These are phyloP conservation scores for Thereva unica DNA, from an alignment of 2,888 invertebrate species.

Conservation along the genomic window DNA sequence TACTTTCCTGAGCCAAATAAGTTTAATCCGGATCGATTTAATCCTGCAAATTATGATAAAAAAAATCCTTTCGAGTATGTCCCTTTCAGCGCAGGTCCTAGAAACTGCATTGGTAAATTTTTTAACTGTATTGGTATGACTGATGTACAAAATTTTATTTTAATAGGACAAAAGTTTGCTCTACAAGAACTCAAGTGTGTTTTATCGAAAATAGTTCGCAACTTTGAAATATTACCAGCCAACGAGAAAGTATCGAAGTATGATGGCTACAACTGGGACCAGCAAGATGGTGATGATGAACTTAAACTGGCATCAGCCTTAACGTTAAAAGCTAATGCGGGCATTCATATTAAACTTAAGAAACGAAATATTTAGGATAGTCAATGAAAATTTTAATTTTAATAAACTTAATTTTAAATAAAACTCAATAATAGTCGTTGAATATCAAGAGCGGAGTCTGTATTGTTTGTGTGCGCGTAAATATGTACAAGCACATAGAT, in stretches of 20 bases:
- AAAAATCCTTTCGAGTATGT: slow-evolving; percentile 62
- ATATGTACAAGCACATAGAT: no score
- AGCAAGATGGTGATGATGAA: background rate
- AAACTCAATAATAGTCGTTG: no score
- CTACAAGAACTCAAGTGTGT: slow-evolving; percentile 63
- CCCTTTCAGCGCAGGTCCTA: slow-evolving; percentile 68
- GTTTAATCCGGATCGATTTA: slow-evolving; percentile 62
- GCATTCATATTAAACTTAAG: slow-evolving; percentile 57
- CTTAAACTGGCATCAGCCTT: slow-evolving; percentile 56
- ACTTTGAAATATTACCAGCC: slow-evolving; percentile 57
- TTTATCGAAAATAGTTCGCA: slow-evolving; percentile 60
- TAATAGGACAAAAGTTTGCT: slow-evolving; percentile 59
- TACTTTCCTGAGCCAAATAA: slow-evolving; percentile 51
- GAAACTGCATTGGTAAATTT: slow-evolving; percentile 62
- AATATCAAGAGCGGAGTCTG: no score
- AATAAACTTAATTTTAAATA: no score
- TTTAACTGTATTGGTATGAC: no score
- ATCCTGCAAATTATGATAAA: slow-evolving; percentile 50
- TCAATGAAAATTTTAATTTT: no score
- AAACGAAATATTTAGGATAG: slow-evolving; percentile 45
- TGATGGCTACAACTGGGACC: background rate
- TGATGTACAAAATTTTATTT: background rate
- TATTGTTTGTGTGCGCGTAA: no score
- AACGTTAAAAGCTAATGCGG: slow-evolving; percentile 60
- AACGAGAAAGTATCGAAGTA: slow-evolving; percentile 46